A percentile compares a stretch with the other conserved stretches of the same genome.
Conservation (phyloP, 2,113 vertebrate species). For the Candoia aspera region DNA sequence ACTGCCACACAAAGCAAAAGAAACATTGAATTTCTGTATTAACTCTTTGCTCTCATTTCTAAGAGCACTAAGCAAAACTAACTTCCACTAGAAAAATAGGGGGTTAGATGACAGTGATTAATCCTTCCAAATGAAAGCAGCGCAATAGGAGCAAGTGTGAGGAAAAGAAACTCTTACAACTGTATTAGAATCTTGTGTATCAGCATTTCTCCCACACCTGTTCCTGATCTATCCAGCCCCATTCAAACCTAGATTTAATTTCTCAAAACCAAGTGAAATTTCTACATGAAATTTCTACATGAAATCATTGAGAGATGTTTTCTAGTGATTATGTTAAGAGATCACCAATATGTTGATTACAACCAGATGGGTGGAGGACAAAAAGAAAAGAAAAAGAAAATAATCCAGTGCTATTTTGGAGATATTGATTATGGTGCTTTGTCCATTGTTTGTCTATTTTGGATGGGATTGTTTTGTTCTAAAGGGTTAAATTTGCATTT, state of each 20-base stretch:
- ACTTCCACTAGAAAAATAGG: neutral
- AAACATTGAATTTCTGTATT: neutral
- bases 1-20: neutral
- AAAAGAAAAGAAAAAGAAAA: neutral
- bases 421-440: neutral
- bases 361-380: neutral
- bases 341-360: neutral
- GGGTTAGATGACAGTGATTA: neutral
- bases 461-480: neutral
- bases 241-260: neutral
- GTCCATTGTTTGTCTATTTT: neutral
- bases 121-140: neutral
- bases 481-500: neutral
- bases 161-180: neutral
- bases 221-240: neutral
- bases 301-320: neutral
- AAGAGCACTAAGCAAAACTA: fast-evolving
- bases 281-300: neutral
- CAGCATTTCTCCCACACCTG: neutral
- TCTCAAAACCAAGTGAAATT: neutral
- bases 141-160: neutral
- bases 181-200: neutral
- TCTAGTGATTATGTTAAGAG: neutral
- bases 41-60: slow-evolving; percentile 13
- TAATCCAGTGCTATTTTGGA: neutral